These are phyloP conservation scores for Chaetops frenatus DNA, from an alignment of 2,113 vertebrate genomes.

Conservation along the genomic window DNA sequence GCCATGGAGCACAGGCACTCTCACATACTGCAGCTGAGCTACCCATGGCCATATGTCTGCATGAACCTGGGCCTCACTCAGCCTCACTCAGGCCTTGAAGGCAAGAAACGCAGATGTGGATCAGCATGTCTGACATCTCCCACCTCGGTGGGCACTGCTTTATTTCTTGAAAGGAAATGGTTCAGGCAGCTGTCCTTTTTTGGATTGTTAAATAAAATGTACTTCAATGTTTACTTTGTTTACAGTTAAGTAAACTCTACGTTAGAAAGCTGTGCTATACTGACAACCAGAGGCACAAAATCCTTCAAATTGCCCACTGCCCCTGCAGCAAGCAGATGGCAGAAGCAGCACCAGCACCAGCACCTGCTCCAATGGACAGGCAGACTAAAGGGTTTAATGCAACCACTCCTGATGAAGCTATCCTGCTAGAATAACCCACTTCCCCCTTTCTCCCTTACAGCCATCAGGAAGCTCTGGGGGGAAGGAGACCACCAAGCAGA, in stretches of 20 bases:
- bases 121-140: not conserved
- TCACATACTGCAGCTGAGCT: not conserved
- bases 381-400: not conserved
- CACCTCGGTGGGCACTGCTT: not conserved
- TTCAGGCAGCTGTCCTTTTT: not conserved
- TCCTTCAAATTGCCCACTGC: not conserved
- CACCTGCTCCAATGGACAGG: not conserved
- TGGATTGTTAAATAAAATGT: not conserved
- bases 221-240: not conserved
- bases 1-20: not conserved
- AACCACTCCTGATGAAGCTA: not conserved
- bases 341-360: not conserved
- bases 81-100: not conserved
- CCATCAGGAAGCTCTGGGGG: slow-evolving; percentile 79
- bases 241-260: not conserved
- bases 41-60: not conserved
- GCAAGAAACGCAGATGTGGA: not conserved
- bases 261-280: not conserved
- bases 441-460: slow-evolving; percentile 42
- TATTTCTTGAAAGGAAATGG: not conserved
- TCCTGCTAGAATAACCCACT: not conserved
- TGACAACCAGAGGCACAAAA: not conserved
- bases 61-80: not conserved
- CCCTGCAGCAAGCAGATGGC: not conserved
- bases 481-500: slow-evolving; percentile 71